These are phyloP conservation scores for Ceratoteleas bidentatus DNA, from an alignment of 1,140 invertebrate species.

Conservation along the genomic window DNA sequence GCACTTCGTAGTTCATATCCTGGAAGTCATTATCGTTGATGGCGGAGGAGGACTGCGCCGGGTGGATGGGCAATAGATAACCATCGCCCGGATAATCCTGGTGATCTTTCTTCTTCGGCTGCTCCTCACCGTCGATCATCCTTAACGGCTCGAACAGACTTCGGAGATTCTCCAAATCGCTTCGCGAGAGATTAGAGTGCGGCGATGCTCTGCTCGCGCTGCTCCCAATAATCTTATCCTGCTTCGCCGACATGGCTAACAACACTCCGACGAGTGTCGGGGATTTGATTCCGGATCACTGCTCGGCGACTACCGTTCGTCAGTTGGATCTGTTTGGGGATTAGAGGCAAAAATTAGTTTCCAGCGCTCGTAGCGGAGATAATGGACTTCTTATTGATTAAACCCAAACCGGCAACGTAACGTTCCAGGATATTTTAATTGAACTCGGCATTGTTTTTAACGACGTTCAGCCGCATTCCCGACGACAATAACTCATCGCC, in stretches of 20 bases:
- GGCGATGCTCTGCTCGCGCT: slow-evolving; percentile 33
- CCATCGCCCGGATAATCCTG: slow-evolving; percentile 46
- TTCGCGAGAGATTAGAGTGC: slow-evolving; percentile 62
- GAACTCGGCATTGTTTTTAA: background rate
- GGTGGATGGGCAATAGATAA: slow-evolving; percentile 50
- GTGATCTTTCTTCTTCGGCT: slow-evolving; percentile 47
- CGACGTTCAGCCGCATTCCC: background rate
- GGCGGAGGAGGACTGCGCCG: slow-evolving; percentile 13
- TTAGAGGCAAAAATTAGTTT: slow-evolving; percentile 33
- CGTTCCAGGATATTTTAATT: background rate
- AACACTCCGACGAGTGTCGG: too few species aligned
- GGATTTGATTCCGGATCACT: slow-evolving; percentile 29
- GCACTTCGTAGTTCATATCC: slow-evolving; percentile 44
- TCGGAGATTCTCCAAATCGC: slow-evolving; percentile 62
- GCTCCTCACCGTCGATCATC: slow-evolving; percentile 43
- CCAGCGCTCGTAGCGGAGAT: background rate
- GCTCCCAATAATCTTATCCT: slow-evolving; percentile 52
- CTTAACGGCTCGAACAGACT: slow-evolving; percentile 52
- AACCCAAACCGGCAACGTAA: background rate
- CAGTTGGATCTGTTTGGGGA: slow-evolving; percentile 21
- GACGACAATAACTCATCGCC: background rate
- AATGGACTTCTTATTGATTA: background rate
- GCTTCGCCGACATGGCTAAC: slow-evolving; percentile 58
- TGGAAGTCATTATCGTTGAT: slow-evolving; percentile 46
- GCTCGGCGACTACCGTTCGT: slow-evolving; percentile 12